Conservation (phyloP, 2,797 vertebrate species). For the Karalla daura region DNA sequence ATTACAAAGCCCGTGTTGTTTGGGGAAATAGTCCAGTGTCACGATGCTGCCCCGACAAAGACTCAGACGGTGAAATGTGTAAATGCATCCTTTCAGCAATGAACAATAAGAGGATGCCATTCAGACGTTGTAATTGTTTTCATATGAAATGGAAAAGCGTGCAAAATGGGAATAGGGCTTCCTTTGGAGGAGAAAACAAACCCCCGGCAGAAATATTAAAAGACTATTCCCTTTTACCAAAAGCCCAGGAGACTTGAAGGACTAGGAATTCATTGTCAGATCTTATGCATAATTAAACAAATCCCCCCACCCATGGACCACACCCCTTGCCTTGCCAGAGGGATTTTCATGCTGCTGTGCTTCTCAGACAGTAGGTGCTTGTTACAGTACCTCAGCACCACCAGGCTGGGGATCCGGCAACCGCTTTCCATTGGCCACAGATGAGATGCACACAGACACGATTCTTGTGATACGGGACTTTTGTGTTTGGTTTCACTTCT, state of each 20-base stretch:
- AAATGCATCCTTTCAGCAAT: slow-evolving; percentile 18
- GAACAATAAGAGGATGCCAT: slow-evolving; percentile 15
- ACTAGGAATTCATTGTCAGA: slow-evolving; percentile 74
- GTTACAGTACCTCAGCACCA: slow-evolving; percentile 44
- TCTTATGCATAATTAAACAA: slow-evolving; percentile 81
- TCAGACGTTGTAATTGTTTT: slow-evolving; percentile 33
- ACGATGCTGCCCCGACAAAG: slow-evolving; percentile 12
- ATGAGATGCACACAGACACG: neutral
- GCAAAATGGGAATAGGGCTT: slow-evolving; percentile 11
- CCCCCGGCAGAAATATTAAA: slow-evolving; percentile 55
- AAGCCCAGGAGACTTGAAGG: slow-evolving; percentile 66
- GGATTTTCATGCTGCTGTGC: slow-evolving; percentile 61
- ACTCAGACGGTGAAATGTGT: neutral
- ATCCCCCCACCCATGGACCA: slow-evolving; percentile 35
- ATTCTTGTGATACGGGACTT: slow-evolving; percentile 34
- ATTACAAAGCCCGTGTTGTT: slow-evolving; percentile 27
- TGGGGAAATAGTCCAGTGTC: neutral
- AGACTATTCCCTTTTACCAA: slow-evolving; percentile 62
- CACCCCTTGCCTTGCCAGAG: slow-evolving; percentile 38
- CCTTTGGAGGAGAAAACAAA: slow-evolving; percentile 15
- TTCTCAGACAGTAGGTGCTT: slow-evolving; percentile 52
- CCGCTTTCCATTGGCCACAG: slow-evolving; percentile 22
- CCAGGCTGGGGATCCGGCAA: slow-evolving; percentile 16
- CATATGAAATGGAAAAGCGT: slow-evolving; percentile 26
- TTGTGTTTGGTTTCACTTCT: slow-evolving; percentile 31